A percentile compares a stretch with the other conserved stretches of the same genome.
These are phyloP conservation scores for Vombatus ursinus DNA, from an alignment of 2,113 vertebrate genomes.

Conservation along the genomic window DNA sequence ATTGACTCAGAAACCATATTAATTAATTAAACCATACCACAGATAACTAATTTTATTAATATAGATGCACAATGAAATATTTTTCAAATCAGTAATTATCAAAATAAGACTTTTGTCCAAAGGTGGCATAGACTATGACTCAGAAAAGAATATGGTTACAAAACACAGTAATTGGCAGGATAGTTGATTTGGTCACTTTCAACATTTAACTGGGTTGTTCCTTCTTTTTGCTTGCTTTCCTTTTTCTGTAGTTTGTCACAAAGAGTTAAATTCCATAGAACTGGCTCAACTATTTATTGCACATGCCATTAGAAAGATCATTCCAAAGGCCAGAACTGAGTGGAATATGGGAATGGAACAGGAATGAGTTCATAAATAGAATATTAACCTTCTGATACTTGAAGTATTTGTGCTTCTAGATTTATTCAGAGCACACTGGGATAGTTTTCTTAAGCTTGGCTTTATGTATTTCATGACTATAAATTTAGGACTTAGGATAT, in stretches of 20 bases:
- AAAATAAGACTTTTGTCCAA: background rate
- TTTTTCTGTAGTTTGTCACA: background rate
- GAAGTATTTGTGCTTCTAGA: slow-evolving; percentile 42
- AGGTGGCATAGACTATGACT: background rate
- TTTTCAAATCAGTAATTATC: background rate
- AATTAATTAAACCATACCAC: slow-evolving; percentile 28
- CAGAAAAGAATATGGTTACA: background rate
- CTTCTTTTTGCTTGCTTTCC: background rate
- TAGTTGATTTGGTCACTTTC: background rate
- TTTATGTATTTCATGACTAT: background rate
- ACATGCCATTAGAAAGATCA: slow-evolving; percentile 46
- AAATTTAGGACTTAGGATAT: background rate
- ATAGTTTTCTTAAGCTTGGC: slow-evolving; percentile 8
- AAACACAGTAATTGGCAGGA: background rate
- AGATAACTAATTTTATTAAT: background rate
- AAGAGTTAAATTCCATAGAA: slow-evolving; percentile 50
- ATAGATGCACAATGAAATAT: background rate
- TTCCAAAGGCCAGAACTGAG: background rate
- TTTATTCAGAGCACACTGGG: slow-evolving; percentile 29
- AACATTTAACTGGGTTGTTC: background rate
- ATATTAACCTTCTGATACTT: slow-evolving; percentile 52
- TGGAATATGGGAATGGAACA: slow-evolving; percentile 61
- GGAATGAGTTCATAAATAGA: slow-evolving; percentile 59
- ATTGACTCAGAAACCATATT: background rate
- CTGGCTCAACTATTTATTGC: slow-evolving; percentile 58